Evolutionary conservation across 2,113 vertebrate species (phyloP).

Genomic region (Oreochromis tanganicae): DNA sequence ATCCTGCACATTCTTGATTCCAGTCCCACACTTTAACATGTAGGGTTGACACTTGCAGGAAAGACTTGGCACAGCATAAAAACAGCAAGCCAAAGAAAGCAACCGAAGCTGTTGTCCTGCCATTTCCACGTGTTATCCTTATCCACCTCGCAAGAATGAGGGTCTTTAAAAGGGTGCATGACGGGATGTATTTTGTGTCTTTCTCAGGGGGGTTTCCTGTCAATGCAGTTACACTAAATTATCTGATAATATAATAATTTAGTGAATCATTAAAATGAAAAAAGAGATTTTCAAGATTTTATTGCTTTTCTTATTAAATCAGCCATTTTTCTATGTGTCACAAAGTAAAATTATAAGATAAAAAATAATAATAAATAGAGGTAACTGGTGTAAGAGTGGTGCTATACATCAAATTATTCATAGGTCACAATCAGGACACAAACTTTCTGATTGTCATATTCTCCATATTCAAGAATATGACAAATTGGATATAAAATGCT

Average conservation of each 20-base stretch:
- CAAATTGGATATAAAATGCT: neutral
- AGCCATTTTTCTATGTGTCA: neutral
- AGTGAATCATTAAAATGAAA: neutral
- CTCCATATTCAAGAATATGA: neutral
- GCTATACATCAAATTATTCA: neutral
- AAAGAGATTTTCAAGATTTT: neutral
- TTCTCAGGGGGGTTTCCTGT: neutral
- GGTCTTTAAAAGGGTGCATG: neutral
- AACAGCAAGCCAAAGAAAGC: constrained; percentile 62
- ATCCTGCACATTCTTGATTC: constrained; percentile 46
- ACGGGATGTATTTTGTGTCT: neutral
- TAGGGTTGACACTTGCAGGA: constrained; percentile 23
- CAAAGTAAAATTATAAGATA: neutral
- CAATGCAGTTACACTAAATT: neutral
- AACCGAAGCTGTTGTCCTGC: constrained; percentile 39
- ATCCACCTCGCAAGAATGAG: neutral
- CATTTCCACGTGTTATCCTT: constrained; percentile 43
- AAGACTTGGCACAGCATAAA: neutral
- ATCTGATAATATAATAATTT: neutral
- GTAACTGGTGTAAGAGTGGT: neutral
- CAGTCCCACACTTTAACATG: constrained; percentile 29
- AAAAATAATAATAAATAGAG: neutral
- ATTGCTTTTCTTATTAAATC: neutral
- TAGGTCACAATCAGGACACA: neutral
- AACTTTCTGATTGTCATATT: neutral